Evolutionary conservation across 2,888 invertebrate species (phyloP), one percentile per base, ranked within the genome.

Genomic region (Ellobium chinense): DNA sequence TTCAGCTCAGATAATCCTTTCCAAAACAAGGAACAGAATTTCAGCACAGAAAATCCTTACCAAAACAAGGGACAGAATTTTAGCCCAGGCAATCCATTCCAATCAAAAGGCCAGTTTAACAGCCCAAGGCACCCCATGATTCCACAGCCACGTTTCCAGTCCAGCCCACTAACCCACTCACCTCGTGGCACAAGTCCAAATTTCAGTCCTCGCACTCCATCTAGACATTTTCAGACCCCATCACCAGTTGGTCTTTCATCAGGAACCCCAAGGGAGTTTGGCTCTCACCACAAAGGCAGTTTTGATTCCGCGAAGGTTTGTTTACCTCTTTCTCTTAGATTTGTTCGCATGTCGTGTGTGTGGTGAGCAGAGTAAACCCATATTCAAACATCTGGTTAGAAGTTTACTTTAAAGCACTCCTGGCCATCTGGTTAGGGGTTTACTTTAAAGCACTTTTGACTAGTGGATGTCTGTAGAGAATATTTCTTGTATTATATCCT

Each of bases 1-100:
- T 78, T 78, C 24, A 78, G 77, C 62, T 36, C 68, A 39, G 58
- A 36, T 5, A 78, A 78, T 62, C 77, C 77, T 27, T 78, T 76
- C 27, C 24, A 12, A n/a, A 69, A 39, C 29, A 24, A 66, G 7
- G 31, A 54, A 29, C 54, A 27, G 12, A 78, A 60, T 29, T 78
- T 78, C 69, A 78, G 77, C 39, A 60, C 24, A 36, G 60, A 78
- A 31, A 69, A 69, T 78, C 69, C 77, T 29, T 78, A 29, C 46
- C 76, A 76, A 58, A 78, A 37, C 29, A 68, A 36, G 21, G 66
- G 58, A 56, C 58, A 66, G 7, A 56, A 34, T 4, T 56, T 66
- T 12, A 76, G 76, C 37, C 58, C 76, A 27, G 24, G 27, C 27
- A 76, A 56, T 36, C 66, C 66, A 21, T 54, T 68, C 18, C 76